Evolutionary conservation across 2,888 invertebrate genomes (phyloP), one percentile per base, ranked within the genome.

Genomic region (Standfussiana lucernea): DNA sequence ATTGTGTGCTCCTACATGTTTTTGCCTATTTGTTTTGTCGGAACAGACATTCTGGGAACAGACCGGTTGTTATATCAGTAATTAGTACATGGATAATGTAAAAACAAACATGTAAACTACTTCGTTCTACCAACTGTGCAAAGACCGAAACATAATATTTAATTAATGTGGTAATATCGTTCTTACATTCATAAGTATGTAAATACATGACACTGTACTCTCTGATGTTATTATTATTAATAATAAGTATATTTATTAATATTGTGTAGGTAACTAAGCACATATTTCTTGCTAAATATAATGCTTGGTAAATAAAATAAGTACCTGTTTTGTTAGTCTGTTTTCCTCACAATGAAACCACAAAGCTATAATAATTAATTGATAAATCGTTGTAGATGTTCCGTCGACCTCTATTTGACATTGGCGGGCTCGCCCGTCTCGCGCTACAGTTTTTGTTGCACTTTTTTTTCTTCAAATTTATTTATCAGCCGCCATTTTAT

Each of bases 361-460:
- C 79, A 70, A 42, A 50, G 64, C 70, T 47, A 61, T 68, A 62
- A 72, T 66, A 65, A 75, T 65, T 72, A 74, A 70, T 75, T 76
- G 62, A 76, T 83, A 80, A 82, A 83, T 86, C 61, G 75, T 80
- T 75, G 73, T 85, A 84, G 79, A 89, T 83, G 80, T 89, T 88
- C 89, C 64, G 77, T 84, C 92, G 95, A 96, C 96, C 96, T 96
- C 92, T 94, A 93, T 93, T 94, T 95, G 96, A 96, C 96, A 95
- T 96, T 96, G 95, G 81, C 83, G 83, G 80, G 86, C 79, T 78
- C 80, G 88, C 79, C 86, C 86, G 89, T 86, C 89, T 91, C 91
- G 90, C 83, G 90, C 89, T 90, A 88, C 89, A 90, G 93, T 95
- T 96, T 96, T 96, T 96, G 95, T 92, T 93, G 93, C 92, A 91